phyloP scores from a whole-genome alignment of 2,888 invertebrate species.

The Melinaea menophilus region DNA sequence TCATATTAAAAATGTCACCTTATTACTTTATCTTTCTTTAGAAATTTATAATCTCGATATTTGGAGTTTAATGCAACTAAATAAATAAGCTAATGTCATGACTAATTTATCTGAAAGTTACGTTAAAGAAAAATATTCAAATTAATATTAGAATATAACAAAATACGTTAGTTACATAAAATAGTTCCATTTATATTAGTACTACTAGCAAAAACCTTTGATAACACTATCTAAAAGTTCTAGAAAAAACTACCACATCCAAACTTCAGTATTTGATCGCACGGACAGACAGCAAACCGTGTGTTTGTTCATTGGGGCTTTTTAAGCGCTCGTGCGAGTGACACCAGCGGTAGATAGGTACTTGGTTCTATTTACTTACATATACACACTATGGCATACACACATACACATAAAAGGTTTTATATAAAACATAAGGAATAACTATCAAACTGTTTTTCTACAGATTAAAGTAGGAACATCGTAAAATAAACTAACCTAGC shows the following conservation, averaged over 20 bases:
- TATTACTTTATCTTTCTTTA: no score
- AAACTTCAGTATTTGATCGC: slow-evolving; percentile 36
- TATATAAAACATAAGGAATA: not conserved
- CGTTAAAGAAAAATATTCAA: no score
- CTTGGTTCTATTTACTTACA: not conserved
- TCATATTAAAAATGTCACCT: not conserved
- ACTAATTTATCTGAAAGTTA: no score
- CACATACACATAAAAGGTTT: not conserved
- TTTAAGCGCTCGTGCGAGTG: slow-evolving; percentile 54
- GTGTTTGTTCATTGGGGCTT: slow-evolving; percentile 51
- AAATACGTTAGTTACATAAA: no score
- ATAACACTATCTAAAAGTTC: not conserved
- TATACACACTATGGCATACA: not conserved
- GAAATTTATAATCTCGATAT: no score
- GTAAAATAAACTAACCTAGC: no score
- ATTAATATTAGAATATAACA: no score
- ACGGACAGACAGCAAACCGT: slow-evolving; percentile 60
- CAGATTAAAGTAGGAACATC: no score
- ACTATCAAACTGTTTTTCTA: not conserved
- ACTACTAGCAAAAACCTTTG: not conserved
- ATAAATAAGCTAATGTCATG: no score
- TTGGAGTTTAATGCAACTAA: no score
- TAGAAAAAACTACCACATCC: slow-evolving; percentile 37
- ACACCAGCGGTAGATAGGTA: not conserved
- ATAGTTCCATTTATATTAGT: not conserved